These are phyloP conservation scores for Phalangium opilio DNA, from an alignment of 2,888 invertebrate species.

Conservation along the genomic window DNA sequence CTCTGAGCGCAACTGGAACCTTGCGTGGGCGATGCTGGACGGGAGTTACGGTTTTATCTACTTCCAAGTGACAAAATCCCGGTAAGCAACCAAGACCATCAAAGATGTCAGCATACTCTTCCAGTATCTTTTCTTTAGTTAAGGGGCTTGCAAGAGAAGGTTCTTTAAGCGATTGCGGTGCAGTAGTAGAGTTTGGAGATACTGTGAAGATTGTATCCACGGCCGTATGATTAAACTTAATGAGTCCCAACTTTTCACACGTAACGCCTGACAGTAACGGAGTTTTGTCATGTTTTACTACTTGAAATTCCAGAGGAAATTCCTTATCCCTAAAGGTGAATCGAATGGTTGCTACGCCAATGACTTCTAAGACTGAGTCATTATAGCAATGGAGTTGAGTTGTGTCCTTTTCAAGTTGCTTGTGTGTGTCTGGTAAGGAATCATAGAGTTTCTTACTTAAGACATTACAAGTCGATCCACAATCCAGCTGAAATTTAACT, in stretches of 20 bases:
- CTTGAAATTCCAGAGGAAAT: no score
- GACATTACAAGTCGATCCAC: no score
- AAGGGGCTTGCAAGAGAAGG: background rate
- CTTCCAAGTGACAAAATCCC: slow-evolving; percentile 1
- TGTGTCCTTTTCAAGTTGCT: no score
- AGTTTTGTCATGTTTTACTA: no score
- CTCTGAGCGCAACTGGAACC: slow-evolving; percentile 1
- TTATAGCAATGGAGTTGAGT: no score
- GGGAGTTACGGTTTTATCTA: background rate
- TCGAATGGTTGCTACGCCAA: no score
- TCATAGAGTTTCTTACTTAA: no score
- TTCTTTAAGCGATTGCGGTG: background rate
- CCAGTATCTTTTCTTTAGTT: background rate
- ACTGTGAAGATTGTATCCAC: background rate
- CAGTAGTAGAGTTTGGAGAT: background rate
- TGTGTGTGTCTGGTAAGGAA: no score
- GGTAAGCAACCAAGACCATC: slow-evolving; percentile 1
- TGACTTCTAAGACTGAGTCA: no score
- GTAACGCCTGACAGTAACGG: no score
- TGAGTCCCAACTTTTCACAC: background rate
- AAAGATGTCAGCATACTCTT: slow-evolving; percentile 7
- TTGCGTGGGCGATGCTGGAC: background rate
- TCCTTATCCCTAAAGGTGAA: no score
- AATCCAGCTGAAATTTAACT: no score
- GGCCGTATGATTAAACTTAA: background rate